A percentile compares a stretch with the other conserved stretches of the same genome.
Evolutionary conservation across 2,113 vertebrate species (phyloP).

Genomic region (Acrocephalus arundinaceus): DNA sequence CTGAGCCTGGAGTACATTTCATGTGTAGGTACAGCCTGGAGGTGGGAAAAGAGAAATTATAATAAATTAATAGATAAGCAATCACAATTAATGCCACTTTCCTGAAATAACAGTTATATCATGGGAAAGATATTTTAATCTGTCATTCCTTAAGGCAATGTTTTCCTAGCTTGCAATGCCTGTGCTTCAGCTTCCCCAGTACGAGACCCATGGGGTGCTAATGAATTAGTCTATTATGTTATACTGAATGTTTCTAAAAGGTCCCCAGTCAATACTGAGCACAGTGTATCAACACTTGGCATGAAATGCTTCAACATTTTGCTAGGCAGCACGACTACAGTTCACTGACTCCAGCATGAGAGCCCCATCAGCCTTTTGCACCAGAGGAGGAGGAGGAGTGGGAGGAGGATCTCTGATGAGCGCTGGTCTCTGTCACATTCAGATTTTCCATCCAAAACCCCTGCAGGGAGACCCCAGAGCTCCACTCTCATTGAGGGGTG

Average conservation of each 20-base stretch:
- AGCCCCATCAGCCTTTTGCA: conserved; percentile 10
- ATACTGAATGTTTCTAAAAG: conserved; percentile 86
- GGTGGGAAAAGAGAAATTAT: conserved; percentile 76
- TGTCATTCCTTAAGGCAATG: conserved; percentile 80
- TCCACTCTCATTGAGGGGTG: neutral
- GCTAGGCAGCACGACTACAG: conserved; percentile 65
- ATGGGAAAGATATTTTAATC: conserved; percentile 81
- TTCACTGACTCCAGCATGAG: conserved; percentile 46
- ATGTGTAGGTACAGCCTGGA: conserved; percentile 79
- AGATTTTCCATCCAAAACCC: neutral
- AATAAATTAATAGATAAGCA: conserved; percentile 87
- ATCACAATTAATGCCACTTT: conserved; percentile 84
- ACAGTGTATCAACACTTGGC: conserved; percentile 84
- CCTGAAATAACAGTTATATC: conserved; percentile 81
- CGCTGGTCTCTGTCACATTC: rapidly evolving
- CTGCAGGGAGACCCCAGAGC: neutral
- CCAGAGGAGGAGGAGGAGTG: neutral
- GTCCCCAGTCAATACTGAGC: conserved; percentile 81
- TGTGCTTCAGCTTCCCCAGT: conserved; percentile 74
- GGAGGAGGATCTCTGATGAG: neutral
- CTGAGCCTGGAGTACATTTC: conserved; percentile 74
- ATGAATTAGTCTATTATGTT: conserved; percentile 94
- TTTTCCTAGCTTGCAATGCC: conserved; percentile 75
- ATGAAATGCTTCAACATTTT: conserved; percentile 72
- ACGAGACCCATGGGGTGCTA: conserved; percentile 88